These are phyloP conservation scores for Drosophila malerkotliana DNA, from an alignment of 1,140 invertebrate species.

Conservation along the genomic window DNA sequence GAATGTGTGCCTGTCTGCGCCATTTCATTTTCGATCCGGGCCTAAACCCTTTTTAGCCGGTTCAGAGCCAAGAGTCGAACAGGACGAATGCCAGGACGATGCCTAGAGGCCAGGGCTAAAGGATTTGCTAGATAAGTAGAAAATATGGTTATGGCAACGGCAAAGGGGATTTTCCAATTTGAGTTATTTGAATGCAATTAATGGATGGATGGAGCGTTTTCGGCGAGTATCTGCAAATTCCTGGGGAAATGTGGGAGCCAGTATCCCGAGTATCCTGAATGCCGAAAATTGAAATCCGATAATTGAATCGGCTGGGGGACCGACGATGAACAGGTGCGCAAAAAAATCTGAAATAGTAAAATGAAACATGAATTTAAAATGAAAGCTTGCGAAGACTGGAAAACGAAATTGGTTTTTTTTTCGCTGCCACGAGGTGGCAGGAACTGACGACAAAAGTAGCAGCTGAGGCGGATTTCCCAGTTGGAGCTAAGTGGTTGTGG, in stretches of 20 bases:
- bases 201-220: constrained; percentile 14
- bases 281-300: constrained; percentile 9
- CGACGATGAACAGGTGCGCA: constrained; percentile 22
- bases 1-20: not conserved
- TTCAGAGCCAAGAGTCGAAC: not conserved
- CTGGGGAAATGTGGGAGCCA: not conserved
- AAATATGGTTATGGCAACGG: constrained; percentile 45
- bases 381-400: constrained; percentile 20
- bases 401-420: constrained; percentile 30
- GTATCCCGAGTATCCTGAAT: not conserved
- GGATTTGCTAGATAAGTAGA: constrained; percentile 38
- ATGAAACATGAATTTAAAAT: constrained; percentile 68
- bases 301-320: constrained; percentile 14
- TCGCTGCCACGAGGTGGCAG: not conserved
- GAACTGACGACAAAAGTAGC: constrained; percentile 2
- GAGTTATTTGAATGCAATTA: constrained; percentile 50
- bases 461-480: constrained; percentile 28
- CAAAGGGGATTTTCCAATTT: constrained; percentile 33
- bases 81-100: not conserved
- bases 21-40: constrained; percentile 19
- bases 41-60: constrained; percentile 19
- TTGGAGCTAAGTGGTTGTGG: constrained; percentile 19
- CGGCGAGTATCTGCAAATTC: not conserved
- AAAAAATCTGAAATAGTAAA: constrained; percentile 30
- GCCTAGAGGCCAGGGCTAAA: constrained; percentile 1